Evolutionary conservation across 2,888 invertebrate genomes (phyloP).

Genomic region (Drosophila atripex): DNA sequence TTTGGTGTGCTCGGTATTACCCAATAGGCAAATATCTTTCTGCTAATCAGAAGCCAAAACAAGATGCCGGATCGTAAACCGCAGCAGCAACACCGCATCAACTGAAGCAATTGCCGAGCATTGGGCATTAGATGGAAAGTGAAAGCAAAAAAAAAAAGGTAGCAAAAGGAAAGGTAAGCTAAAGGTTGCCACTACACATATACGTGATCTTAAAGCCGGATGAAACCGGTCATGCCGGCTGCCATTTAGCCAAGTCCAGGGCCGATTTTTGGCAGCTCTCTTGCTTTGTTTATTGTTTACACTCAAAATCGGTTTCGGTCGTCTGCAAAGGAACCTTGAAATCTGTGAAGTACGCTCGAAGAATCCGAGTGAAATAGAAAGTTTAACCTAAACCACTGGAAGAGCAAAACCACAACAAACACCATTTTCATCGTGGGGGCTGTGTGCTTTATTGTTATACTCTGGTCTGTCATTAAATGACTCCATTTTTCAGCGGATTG

Average conservation of each 20-base stretch:
- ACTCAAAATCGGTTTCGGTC: constrained; percentile 19
- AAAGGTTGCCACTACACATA: constrained; percentile 30
- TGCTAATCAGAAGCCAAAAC: constrained; percentile 61
- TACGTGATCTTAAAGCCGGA: constrained; percentile 31
- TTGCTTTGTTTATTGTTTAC: constrained; percentile 47
- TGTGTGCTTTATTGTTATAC: constrained; percentile 21
- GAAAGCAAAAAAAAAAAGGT: constrained; percentile 61
- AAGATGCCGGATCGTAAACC: constrained; percentile 15
- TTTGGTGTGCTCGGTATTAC: constrained; percentile 16
- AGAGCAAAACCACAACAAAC: constrained; percentile 33
- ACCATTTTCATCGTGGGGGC: constrained; percentile 44
- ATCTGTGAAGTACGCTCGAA: constrained; percentile 31
- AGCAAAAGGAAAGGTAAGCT: constrained; percentile 29
- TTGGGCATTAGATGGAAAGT: constrained; percentile 69
- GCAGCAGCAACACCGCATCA: constrained; percentile 15
- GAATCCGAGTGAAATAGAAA: constrained; percentile 71
- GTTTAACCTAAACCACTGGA: constrained; percentile 54
- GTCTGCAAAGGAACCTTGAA: constrained; percentile 63
- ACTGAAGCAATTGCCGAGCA: constrained; percentile 64
- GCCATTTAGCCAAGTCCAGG: constrained; percentile 59
- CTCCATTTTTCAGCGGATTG: constrained; percentile 59
- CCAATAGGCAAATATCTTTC: constrained; percentile 25
- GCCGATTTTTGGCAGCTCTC: constrained; percentile 37
- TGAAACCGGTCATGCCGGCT: constrained; percentile 37
- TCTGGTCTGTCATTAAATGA: constrained; percentile 64